These are phyloP conservation scores for Trichonephila inaurata DNA, from an alignment of 1,140 invertebrate genomes.

Conservation along the genomic window DNA sequence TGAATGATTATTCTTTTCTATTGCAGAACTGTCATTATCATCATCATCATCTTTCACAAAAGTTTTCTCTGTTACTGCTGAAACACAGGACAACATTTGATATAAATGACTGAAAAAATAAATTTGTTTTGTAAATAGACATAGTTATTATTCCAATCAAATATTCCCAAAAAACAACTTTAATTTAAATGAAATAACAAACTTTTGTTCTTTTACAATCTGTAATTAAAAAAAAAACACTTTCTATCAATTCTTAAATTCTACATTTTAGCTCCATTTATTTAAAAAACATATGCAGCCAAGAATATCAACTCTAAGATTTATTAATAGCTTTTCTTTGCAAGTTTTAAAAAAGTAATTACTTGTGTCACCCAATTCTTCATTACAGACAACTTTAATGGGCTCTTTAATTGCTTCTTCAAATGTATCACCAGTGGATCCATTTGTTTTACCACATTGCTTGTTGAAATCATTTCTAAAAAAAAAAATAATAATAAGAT, in stretches of 20 bases:
- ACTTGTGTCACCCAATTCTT: conserved; percentile 58
- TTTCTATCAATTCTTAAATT: too few relatives aligned
- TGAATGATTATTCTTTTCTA: conserved; percentile 21
- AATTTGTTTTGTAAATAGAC: too few relatives aligned
- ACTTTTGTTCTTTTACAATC: too few relatives aligned
- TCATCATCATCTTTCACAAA: conserved; percentile 54
- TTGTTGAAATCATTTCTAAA: conserved; percentile 65
- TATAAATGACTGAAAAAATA: not conserved
- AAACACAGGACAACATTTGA: not conserved
- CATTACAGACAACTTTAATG: conserved; percentile 30
- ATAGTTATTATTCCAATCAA: too few relatives aligned
- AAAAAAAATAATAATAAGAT: not conserved
- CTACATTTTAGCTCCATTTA: too few relatives aligned
- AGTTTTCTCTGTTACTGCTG: conserved; percentile 59
- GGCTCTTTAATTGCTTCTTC: conserved; percentile 53
- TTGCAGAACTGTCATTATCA: not conserved
- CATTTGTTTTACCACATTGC: conserved; percentile 64
- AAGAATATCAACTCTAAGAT: too few relatives aligned
- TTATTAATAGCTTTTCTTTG: not conserved
- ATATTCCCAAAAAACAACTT: too few relatives aligned
- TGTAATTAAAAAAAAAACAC: too few relatives aligned
- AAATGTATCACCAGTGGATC: conserved; percentile 31
- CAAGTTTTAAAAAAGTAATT: not conserved
- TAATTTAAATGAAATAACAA: too few relatives aligned
- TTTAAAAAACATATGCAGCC: too few relatives aligned